A percentile compares a stretch with the other conserved stretches of the same genome.
Conservation (phyloP, 2,888 invertebrate genomes). For the Lampropteryx suffumata region DNA sequence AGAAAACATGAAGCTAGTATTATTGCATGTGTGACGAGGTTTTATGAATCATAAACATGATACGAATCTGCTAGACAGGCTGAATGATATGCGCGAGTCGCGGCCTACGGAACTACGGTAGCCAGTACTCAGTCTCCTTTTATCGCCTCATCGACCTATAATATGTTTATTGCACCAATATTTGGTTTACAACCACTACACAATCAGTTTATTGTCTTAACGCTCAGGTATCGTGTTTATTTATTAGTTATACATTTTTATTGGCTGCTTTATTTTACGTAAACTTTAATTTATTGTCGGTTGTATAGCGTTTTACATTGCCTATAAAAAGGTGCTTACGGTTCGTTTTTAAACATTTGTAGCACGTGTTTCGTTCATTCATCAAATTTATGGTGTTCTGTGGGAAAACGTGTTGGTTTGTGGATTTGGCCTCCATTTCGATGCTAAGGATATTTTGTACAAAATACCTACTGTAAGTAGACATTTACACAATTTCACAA, state of each 20-base stretch:
- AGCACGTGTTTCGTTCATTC: slow-evolving; percentile 82
- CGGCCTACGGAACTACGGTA: slow-evolving; percentile 23
- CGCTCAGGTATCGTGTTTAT: slow-evolving; percentile 82
- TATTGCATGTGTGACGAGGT: slow-evolving; percentile 72
- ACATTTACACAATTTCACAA: too few relatives aligned
- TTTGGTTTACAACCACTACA: slow-evolving; percentile 80
- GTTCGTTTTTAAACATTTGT: slow-evolving; percentile 80
- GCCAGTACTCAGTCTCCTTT: slow-evolving; percentile 45
- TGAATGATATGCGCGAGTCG: slow-evolving; percentile 44
- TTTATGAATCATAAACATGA: slow-evolving; percentile 80
- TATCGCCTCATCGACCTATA: slow-evolving; percentile 76
- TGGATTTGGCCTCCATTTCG: slow-evolving; percentile 48
- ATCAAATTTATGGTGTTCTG: slow-evolving; percentile 80
- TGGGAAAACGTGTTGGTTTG: slow-evolving; percentile 78
- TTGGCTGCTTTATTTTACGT: slow-evolving; percentile 81
- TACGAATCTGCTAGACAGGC: slow-evolving; percentile 62
- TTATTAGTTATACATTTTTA: slow-evolving; percentile 84
- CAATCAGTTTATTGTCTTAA: slow-evolving; percentile 80
- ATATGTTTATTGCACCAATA: slow-evolving; percentile 82
- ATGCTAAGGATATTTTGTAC: slow-evolving; percentile 19
- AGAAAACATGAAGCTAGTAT: slow-evolving; percentile 57
- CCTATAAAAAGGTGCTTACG: slow-evolving; percentile 81
- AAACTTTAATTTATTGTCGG: slow-evolving; percentile 82
- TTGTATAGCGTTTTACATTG: slow-evolving; percentile 80
- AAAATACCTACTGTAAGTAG: too few relatives aligned